These are phyloP conservation scores for Hippocampus kuda DNA, from an alignment of 2,797 vertebrate genomes.

Conservation along the genomic window DNA sequence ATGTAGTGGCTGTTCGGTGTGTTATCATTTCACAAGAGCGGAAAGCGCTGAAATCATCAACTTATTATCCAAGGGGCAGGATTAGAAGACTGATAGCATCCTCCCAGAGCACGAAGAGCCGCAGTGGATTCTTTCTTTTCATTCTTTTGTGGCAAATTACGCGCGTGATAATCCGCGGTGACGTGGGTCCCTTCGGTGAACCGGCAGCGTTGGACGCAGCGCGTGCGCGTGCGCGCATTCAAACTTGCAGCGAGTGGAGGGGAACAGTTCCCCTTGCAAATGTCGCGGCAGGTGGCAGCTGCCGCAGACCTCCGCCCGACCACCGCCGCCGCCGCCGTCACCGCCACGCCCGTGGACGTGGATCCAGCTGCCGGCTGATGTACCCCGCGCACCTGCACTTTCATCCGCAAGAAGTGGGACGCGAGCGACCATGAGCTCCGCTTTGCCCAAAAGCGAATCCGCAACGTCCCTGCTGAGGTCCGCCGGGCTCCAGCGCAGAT, in stretches of 20 bases:
- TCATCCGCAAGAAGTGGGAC: slow-evolving; percentile 7
- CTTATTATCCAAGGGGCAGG: not conserved
- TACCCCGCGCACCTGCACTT: slow-evolving; percentile 2
- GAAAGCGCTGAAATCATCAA: not conserved
- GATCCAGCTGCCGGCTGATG: slow-evolving; percentile 19
- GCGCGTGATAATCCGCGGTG: slow-evolving; percentile 20
- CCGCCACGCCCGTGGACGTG: slow-evolving; percentile 29
- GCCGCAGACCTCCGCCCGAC: not conserved
- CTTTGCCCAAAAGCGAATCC: slow-evolving; percentile 82
- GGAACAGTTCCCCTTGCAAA: slow-evolving; percentile 6
- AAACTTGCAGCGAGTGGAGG: slow-evolving; percentile 21
- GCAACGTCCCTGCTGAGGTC: slow-evolving; percentile 75
- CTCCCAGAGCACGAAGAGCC: not conserved
- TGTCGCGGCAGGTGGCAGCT: slow-evolving; percentile 18
- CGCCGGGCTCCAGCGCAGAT: slow-evolving; percentile 60
- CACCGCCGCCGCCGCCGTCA: not conserved
- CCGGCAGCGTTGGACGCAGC: slow-evolving; percentile 19
- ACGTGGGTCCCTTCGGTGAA: slow-evolving; percentile 29
- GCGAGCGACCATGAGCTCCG: slow-evolving; percentile 69
- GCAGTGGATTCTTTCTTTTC: slow-evolving; percentile 5
- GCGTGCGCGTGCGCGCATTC: slow-evolving; percentile 7
- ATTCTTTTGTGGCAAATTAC: slow-evolving; percentile 7
- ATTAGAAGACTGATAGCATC: not conserved
- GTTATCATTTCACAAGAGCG: not conserved
- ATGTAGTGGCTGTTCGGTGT: not conserved